These are phyloP conservation scores for Odontocolon sp. DNA, from an alignment of 2,888 invertebrate species.

Conservation along the genomic window DNA sequence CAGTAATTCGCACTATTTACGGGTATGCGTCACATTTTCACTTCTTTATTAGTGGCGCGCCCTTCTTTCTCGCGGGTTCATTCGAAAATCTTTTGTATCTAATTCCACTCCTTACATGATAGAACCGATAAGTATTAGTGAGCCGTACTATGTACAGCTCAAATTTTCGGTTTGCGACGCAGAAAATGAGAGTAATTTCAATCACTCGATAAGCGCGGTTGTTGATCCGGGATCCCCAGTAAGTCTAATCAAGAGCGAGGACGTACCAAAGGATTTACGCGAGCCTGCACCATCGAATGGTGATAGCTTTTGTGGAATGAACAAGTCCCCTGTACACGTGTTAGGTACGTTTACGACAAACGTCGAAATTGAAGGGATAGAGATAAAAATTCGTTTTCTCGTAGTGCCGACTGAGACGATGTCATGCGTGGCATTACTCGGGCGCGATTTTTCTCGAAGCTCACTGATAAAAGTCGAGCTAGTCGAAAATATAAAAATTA, in stretches of 20 bases:
- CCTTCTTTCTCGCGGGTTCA: too few relatives aligned
- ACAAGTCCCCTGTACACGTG: constrained; percentile 32
- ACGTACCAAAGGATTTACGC: constrained; percentile 28
- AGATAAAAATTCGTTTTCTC: constrained; percentile 34
- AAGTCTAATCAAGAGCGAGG: constrained; percentile 40
- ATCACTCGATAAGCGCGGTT: constrained; percentile 39
- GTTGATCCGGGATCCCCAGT: constrained; percentile 53
- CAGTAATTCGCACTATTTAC: too few relatives aligned
- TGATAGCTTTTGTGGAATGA: constrained; percentile 41
- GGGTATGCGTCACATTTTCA: too few relatives aligned
- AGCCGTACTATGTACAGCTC: constrained; percentile 43
- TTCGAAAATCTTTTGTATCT: too few relatives aligned
- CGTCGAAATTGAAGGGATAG: constrained; percentile 31
- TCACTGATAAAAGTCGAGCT: constrained; percentile 34
- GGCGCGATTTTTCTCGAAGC: constrained; percentile 34
- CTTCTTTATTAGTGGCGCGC: too few relatives aligned
- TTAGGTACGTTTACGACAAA: constrained; percentile 39
- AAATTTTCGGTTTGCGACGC: constrained; percentile 29
- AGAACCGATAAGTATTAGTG: constrained; percentile 29
- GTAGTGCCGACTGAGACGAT: constrained; percentile 46
- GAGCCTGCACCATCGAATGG: constrained; percentile 48
- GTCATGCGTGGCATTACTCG: constrained; percentile 41
- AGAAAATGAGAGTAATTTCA: constrained; percentile 17
- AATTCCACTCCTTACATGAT: too few relatives aligned
- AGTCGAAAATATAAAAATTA: constrained; percentile 33